A percentile compares a stretch with the other conserved stretches of the same genome.
These are phyloP conservation scores for Panorpa germanica DNA, from an alignment of 2,888 invertebrate genomes.

Conservation along the genomic window DNA sequence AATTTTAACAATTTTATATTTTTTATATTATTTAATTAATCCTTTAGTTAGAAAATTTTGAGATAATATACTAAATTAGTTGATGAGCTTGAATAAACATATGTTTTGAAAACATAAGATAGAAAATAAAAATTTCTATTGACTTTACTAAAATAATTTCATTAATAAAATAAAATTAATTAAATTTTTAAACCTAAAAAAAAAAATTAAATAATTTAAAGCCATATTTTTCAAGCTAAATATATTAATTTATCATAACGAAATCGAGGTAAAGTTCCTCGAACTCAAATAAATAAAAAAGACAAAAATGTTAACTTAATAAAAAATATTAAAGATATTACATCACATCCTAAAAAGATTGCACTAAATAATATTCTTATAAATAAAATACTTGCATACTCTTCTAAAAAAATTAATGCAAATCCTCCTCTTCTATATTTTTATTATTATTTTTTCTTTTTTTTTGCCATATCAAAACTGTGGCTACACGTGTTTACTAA, in stretches of 20 bases:
- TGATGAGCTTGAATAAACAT: conserved; percentile 38
- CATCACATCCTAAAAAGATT: too few species aligned
- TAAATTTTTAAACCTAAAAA: conserved; percentile 27
- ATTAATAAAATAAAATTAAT: too few species aligned
- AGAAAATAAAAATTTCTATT: conserved; percentile 31
- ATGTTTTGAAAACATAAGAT: conserved; percentile 43
- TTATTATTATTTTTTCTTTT: too few species aligned
- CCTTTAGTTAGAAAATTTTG: conserved; percentile 25
- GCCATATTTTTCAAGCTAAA: conserved; percentile 36
- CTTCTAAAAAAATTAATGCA: too few species aligned
- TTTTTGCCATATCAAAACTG: too few species aligned
- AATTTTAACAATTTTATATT: conserved; percentile 32
- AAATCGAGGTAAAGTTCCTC: conserved; percentile 40
- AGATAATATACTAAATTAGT: conserved; percentile 33
- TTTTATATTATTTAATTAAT: conserved; percentile 29
- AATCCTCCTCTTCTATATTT: too few species aligned
- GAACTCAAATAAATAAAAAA: conserved; percentile 38
- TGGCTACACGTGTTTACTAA: too few species aligned
- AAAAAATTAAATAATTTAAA: conserved; percentile 34
- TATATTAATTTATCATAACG: conserved; percentile 50
- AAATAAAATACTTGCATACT: too few species aligned
- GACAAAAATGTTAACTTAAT: too few species aligned
- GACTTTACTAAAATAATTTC: conserved; percentile 27
- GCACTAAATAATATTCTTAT: too few species aligned
- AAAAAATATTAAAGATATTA: too few species aligned